These are phyloP conservation scores for Knipowitschia caucasica DNA, from an alignment of 2,797 vertebrate genomes.

Conservation along the genomic window DNA sequence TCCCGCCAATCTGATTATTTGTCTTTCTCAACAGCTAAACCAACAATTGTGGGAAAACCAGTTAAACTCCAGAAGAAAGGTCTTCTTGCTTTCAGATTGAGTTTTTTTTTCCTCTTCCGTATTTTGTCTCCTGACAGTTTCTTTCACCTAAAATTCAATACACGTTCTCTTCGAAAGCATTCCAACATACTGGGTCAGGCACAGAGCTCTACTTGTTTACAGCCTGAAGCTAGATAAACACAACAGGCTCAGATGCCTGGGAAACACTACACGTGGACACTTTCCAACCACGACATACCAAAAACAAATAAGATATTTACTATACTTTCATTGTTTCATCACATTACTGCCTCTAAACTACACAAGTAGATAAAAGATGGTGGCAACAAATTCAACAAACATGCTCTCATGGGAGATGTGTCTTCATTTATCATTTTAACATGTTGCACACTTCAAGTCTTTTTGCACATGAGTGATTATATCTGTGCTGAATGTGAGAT, in stretches of 20 bases:
- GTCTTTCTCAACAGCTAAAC: not conserved
- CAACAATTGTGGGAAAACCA: conserved; percentile 14
- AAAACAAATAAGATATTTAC: conserved; percentile 37
- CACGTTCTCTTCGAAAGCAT: conserved; percentile 40
- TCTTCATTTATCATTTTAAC: too few relatives aligned
- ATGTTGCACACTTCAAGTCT: too few relatives aligned
- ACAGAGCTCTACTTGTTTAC: conserved; percentile 81
- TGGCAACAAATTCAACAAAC: not conserved
- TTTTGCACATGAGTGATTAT: too few relatives aligned
- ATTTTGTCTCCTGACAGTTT: conserved; percentile 30
- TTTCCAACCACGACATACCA: conserved; percentile 36
- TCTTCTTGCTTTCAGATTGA: conserved; percentile 30
- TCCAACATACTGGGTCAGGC: conserved; percentile 59
- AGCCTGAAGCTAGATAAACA: conserved; percentile 72
- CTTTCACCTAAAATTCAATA: conserved; percentile 39
- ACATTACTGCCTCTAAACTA: not conserved
- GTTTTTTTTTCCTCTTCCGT: conserved; percentile 29
- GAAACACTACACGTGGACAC: conserved; percentile 55
- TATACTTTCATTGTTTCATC: conserved; percentile 31
- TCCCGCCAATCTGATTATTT: not conserved
- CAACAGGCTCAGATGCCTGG: conserved; percentile 63
- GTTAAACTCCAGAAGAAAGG: conserved; percentile 13
- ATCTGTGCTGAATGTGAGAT: too few relatives aligned
- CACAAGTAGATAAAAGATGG: not conserved
- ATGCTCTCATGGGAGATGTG: too few relatives aligned